Conservation (phyloP, 2,797 vertebrate genomes). For the Enteromius unitaeniatus region DNA sequence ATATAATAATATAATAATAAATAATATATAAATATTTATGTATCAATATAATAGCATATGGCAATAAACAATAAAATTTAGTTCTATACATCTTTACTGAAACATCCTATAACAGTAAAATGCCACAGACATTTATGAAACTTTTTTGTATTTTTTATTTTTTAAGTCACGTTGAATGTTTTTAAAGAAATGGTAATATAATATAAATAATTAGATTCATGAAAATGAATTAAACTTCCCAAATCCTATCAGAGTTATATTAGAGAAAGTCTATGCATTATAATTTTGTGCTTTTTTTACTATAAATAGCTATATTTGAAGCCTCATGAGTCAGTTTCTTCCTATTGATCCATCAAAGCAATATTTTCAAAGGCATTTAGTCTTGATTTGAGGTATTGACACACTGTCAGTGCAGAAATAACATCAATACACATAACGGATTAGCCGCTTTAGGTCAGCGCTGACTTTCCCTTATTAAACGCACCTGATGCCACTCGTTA, state of each 20-base stretch:
- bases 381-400: background rate
- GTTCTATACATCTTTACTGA: background rate
- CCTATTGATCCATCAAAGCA: conserved; percentile 1
- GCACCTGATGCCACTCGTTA: background rate
- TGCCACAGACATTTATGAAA: too few species aligned
- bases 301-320: background rate
- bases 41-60: background rate
- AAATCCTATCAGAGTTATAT: background rate
- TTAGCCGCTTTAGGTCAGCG: background rate
- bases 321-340: background rate
- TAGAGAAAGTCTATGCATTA: background rate
- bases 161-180: background rate
- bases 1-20: too few species aligned
- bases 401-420: background rate
- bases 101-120: background rate
- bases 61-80: background rate
- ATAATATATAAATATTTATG: too few species aligned
- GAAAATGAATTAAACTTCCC: background rate
- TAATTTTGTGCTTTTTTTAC: background rate
- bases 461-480: background rate
- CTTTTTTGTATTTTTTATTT: too few species aligned
- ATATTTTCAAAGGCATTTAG: background rate
- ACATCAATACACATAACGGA: background rate
- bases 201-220: background rate
- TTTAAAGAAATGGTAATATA: background rate